phyloP scores from a whole-genome alignment of 2,888 invertebrate species.

The Tryphoninae sp. region DNA sequence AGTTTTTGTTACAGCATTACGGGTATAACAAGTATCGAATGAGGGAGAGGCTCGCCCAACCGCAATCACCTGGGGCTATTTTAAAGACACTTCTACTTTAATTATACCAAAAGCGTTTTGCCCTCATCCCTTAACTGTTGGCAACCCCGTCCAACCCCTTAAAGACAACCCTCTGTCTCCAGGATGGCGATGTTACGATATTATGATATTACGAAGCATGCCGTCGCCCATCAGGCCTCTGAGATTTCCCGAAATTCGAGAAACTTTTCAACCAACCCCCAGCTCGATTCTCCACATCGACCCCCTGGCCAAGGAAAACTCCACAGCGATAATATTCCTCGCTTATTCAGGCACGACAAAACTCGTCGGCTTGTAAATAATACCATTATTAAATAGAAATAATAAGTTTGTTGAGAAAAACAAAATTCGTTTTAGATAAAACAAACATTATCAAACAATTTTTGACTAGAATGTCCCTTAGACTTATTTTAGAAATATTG shows the following conservation, averaged over 20 bases:
- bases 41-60: conserved; percentile 25
- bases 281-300: neutral
- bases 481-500: too few relatives aligned
- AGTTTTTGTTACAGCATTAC: conserved; percentile 34
- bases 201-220: conserved; percentile 77
- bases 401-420: neutral
- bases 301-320: conserved; percentile 27
- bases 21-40: conserved; percentile 51
- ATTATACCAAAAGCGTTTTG: conserved; percentile 73
- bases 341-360: conserved; percentile 9
- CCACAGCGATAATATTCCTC: conserved; percentile 18
- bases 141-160: conserved; percentile 10
- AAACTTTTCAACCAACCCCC: conserved; percentile 70
- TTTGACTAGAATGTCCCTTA: too few relatives aligned
- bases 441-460: neutral
- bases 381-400: conserved; percentile 32
- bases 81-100: conserved; percentile 79
- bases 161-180: conserved; percentile 60
- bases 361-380: conserved; percentile 27
- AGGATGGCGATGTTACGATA: conserved; percentile 73
- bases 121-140: neutral
- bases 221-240: conserved; percentile 59
- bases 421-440: neutral
- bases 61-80: conserved; percentile 78
- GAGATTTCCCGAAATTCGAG: conserved; percentile 73